A percentile compares a stretch with the other conserved stretches of the same genome.
phyloP scores from a whole-genome alignment of 2,797 vertebrate species.

The Cetoscarus ocellatus region DNA sequence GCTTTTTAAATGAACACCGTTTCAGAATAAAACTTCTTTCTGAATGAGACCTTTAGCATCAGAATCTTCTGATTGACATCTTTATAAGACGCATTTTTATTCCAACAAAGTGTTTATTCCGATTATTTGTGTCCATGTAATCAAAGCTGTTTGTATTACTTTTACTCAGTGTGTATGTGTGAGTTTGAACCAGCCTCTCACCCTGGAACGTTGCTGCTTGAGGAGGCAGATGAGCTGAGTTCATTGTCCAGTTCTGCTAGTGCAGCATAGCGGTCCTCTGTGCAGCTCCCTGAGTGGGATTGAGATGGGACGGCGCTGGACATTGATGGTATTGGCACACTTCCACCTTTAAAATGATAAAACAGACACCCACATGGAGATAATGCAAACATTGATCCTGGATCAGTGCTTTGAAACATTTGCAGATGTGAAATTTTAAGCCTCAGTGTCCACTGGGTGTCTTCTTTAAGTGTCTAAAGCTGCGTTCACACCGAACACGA shows the following conservation, averaged over 20 bases:
- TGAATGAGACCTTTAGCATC: too few species aligned
- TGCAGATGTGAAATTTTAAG: background rate
- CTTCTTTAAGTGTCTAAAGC: too few species aligned
- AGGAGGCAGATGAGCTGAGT: constrained; percentile 88
- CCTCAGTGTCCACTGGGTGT: constrained; percentile 12
- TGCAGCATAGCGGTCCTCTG: constrained; percentile 94
- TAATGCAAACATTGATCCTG: background rate
- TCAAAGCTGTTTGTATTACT: background rate
- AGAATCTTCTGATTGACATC: too few species aligned
- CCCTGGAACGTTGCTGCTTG: constrained; percentile 84
- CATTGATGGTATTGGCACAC: constrained; percentile 82
- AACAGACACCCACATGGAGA: background rate
- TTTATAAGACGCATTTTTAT: background rate
- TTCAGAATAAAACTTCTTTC: too few species aligned
- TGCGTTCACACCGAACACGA: too few species aligned
- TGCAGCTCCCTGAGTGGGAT: constrained; percentile 78
- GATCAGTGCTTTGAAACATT: background rate
- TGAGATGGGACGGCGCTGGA: constrained; percentile 82
- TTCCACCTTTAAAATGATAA: constrained; percentile 63
- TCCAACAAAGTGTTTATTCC: background rate
- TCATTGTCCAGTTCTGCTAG: constrained; percentile 93
- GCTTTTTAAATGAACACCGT: too few species aligned
- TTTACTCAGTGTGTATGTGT: background rate
- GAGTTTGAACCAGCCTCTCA: constrained; percentile 55
- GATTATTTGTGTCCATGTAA: background rate